These are phyloP conservation scores for Lycia hirtaria DNA, from an alignment of 2,888 invertebrate species.

Conservation along the genomic window DNA sequence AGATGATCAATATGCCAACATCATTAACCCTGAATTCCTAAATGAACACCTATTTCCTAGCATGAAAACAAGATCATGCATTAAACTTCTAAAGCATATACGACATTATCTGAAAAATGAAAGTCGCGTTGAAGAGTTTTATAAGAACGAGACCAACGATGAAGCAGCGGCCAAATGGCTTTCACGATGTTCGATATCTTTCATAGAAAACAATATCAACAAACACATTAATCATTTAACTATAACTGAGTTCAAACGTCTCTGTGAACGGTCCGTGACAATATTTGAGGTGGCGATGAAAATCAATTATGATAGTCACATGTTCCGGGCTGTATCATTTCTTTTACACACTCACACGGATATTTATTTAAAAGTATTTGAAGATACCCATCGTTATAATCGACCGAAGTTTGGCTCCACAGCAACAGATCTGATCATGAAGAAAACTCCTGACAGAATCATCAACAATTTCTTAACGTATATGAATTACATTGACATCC, in stretches of 20 bases:
- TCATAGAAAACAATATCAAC: conserved; percentile 55
- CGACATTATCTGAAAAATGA: conserved; percentile 61
- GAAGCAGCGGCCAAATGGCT: conserved; percentile 65
- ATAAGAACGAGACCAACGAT: conserved; percentile 50
- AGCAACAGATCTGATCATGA: conserved; percentile 62
- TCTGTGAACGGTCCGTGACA: conserved; percentile 60
- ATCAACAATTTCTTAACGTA: conserved; percentile 48
- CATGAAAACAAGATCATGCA: conserved; percentile 63
- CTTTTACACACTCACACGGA: conserved; percentile 54
- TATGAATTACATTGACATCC: conserved; percentile 48
- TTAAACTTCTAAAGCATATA: conserved; percentile 61
- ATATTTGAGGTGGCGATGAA: conserved; percentile 47
- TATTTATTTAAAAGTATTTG: conserved; percentile 59
- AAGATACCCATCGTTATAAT: conserved; percentile 32
- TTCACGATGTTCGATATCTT: conserved; percentile 60
- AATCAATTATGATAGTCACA: conserved; percentile 17
- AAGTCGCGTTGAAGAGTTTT: conserved; percentile 64
- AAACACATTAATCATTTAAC: conserved; percentile 44
- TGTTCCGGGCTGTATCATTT: conserved; percentile 49
- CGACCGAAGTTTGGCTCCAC: conserved; percentile 52
- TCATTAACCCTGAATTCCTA: conserved; percentile 64
- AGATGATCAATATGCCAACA: conserved; percentile 58
- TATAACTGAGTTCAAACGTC: conserved; percentile 54
- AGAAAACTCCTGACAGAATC: conserved; percentile 55
- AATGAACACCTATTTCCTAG: conserved; percentile 56